These are phyloP conservation scores for Acanthosepion pharaonis DNA, from an alignment of 2,888 invertebrate species.

Conservation along the genomic window DNA sequence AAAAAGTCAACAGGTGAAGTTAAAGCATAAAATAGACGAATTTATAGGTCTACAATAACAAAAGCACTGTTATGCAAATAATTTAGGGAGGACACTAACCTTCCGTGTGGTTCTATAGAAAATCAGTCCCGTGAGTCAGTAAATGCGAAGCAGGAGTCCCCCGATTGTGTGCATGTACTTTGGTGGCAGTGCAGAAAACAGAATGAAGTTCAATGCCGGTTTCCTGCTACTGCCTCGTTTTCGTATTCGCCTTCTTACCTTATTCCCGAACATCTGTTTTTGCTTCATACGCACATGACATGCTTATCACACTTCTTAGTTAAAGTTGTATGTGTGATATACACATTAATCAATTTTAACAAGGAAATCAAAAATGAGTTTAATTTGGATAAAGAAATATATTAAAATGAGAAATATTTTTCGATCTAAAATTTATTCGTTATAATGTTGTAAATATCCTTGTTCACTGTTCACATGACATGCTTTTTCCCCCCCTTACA, in stretches of 20 bases:
- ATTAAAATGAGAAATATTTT: too few species aligned
- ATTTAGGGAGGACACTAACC: not conserved
- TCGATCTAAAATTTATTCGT: too few species aligned
- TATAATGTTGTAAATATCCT: too few species aligned
- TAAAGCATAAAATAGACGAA: not conserved
- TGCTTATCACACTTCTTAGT: too few species aligned
- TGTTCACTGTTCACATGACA: too few species aligned
- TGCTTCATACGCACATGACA: too few species aligned
- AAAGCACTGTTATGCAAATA: not conserved
- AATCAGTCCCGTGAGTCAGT: slow-evolving; percentile 12
- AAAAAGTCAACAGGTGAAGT: not conserved
- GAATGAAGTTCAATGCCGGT: not conserved
- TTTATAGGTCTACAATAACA: not conserved
- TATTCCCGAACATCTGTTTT: not conserved
- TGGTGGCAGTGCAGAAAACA: not conserved
- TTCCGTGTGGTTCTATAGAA: not conserved
- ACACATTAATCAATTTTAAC: too few species aligned
- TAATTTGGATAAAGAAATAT: too few species aligned
- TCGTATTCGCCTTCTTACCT: not conserved
- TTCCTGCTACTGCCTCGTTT: slow-evolving; percentile 1
- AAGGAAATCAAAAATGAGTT: too few species aligned
- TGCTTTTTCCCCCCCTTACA: too few species aligned
- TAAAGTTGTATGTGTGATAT: too few species aligned
- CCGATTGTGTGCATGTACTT: not conserved
- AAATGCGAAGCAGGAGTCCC: not conserved